A percentile compares a stretch with the other conserved stretches of the same genome.
Conservation (phyloP, 2,888 invertebrate species). For the Zelleria hepariella region DNA sequence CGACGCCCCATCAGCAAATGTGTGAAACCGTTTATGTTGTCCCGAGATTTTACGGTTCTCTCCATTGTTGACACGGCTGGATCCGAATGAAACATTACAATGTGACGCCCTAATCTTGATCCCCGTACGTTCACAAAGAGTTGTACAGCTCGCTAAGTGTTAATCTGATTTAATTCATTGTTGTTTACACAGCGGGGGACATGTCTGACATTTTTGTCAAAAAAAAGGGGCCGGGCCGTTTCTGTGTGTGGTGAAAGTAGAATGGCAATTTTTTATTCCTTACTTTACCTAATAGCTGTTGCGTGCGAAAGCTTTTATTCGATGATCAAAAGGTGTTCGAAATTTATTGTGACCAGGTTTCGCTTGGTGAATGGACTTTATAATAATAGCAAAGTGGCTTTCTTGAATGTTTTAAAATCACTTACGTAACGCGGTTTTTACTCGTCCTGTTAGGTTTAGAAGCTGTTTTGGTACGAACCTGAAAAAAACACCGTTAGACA, state of each 20-base stretch:
- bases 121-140: constrained; percentile 53
- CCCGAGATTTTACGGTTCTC: constrained; percentile 37
- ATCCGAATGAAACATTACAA: constrained; percentile 60
- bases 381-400: not conserved
- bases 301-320: constrained; percentile 1
- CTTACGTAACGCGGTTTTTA: not conserved
- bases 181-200: constrained; percentile 53
- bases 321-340: not conserved
- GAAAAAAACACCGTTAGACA: not conserved
- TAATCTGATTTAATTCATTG: constrained; percentile 68
- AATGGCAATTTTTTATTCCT: not conserved
- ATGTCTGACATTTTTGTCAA: constrained; percentile 37
- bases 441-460: not conserved
- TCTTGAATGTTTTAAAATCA: not conserved
- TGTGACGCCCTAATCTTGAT: constrained; percentile 66
- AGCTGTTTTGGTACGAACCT: not conserved
- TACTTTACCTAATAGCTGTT: not conserved
- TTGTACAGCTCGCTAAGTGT: constrained; percentile 53
- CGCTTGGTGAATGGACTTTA: not conserved
- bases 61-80: constrained; percentile 42
- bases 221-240: not conserved
- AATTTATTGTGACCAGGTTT: not conserved
- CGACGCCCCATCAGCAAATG: constrained; percentile 42
- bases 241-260: not conserved
- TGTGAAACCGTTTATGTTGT: constrained; percentile 55